Evolutionary conservation across 1,140 invertebrate species (phyloP).

Genomic region (Leptopilina boulardi): DNA sequence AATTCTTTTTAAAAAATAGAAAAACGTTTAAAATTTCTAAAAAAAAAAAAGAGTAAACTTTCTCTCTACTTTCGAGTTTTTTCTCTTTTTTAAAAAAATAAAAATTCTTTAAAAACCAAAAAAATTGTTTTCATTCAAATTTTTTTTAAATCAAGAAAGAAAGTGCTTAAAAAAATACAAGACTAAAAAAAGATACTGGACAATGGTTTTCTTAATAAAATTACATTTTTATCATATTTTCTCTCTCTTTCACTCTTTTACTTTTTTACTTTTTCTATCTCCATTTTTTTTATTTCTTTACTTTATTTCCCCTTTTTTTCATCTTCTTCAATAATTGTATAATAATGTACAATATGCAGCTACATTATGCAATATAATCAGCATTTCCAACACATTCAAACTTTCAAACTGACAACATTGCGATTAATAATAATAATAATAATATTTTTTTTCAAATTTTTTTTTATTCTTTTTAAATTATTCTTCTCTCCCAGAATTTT

Average conservation of each 20-base stretch:
- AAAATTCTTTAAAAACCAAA: too few relatives aligned
- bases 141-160: too few relatives aligned
- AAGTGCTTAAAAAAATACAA: too few relatives aligned
- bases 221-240: conserved; percentile 69
- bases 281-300: conserved; percentile 62
- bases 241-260: not conserved
- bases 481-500: conserved; percentile 38
- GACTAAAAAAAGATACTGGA: conserved; percentile 65
- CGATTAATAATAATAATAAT: conserved; percentile 44
- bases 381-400: conserved; percentile 70
- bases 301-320: not conserved
- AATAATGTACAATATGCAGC: conserved; percentile 73
- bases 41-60: too few relatives aligned
- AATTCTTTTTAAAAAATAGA: too few relatives aligned
- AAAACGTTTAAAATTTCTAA: too few relatives aligned
- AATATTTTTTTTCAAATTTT: too few relatives aligned
- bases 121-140: too few relatives aligned
- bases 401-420: conserved; percentile 69
- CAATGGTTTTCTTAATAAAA: conserved; percentile 66
- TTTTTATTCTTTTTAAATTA: not conserved
- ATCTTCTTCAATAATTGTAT: conserved; percentile 62
- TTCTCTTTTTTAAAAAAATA: too few relatives aligned
- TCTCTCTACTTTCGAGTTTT: too few relatives aligned
- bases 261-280: not conserved
- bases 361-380: conserved; percentile 71